phyloP scores from a whole-genome alignment of 2,113 vertebrate species.

The Promerops cafer region DNA sequence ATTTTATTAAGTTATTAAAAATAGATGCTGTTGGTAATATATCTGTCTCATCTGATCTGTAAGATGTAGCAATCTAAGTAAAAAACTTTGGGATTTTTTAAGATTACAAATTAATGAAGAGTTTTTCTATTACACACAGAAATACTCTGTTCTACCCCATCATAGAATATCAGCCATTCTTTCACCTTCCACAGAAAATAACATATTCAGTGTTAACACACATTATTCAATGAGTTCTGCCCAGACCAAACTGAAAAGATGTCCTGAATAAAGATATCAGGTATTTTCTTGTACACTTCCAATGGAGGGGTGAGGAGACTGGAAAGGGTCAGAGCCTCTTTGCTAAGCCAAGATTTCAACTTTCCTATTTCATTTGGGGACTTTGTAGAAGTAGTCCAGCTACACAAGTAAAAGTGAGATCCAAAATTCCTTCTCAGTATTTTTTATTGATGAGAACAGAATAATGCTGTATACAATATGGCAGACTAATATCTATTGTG shows the following conservation, averaged over 20 bases:
- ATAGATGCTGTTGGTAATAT: neutral
- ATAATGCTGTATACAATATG: rapidly evolving
- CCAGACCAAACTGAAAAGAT: neutral
- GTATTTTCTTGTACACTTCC: neutral
- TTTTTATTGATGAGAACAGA: neutral
- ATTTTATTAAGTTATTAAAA: neutral
- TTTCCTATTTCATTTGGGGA: neutral
- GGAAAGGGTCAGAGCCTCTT: neutral
- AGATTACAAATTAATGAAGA: neutral
- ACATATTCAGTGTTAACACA: neutral
- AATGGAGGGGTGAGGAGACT: neutral
- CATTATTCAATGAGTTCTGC: neutral
- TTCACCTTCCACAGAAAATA: neutral
- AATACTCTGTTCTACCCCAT: neutral
- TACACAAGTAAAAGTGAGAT: neutral
- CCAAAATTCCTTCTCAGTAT: neutral
- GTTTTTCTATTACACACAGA: neutral
- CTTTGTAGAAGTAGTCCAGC: neutral
- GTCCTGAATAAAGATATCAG: neutral
- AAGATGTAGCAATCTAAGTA: neutral
- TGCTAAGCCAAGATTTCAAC: neutral
- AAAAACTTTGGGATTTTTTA: neutral
- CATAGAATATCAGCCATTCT: neutral
- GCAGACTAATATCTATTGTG: neutral
- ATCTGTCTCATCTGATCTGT: neutral